Evolutionary conservation across 2,797 vertebrate genomes (phyloP), one percentile per base, ranked within the genome.

Genomic region (Gadopsis marmoratus): DNA sequence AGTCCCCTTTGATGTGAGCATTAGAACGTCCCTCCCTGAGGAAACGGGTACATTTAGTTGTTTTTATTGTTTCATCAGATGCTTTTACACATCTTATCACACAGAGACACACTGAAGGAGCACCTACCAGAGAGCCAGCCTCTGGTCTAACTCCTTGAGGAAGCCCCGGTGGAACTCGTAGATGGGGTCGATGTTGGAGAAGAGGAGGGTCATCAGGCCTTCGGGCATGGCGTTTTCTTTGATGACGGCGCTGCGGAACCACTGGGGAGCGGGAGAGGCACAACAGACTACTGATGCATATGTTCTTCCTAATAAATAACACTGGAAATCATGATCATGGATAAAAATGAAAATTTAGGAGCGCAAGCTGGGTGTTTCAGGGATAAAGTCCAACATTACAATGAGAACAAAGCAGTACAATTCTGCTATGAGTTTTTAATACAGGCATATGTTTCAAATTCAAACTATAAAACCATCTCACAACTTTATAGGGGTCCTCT

Each of bases 81-180:
- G 61, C 10, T 8, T 63, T 6, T 4, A 2, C 11, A 4, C 7
- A 41, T 48, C 3, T 39, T 1, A 62, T 16, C 69, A 45, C 63
- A 59, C 12, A 56, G 14, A 58, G 35, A 23, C 4, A 64, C 4
- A 29, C 0, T 4, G 26, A 41, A 3, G 33, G 5, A 41, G 23
- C 0, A 21, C 91, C 90, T 90, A 99, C 98, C 98, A 99, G 90
- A 98, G 96, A 6, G 93, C 95, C 75, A 99, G 96, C 74, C 97
- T 95, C 91, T 98, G 97, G 82, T 99, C 97, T 48, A 99, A 87
- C 92, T 99, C 97, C 54, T 95, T 97, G 77, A 99, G 96, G 89
- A 99, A 99, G 75, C 96, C 96, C 80, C 97, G 89, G 73, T 99
- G 98, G 93, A 99, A 97, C 89, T 98, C 97, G 3, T 98, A 98